A percentile compares a stretch with the other conserved stretches of the same genome.
Conservation (phyloP, 2,797 vertebrate genomes). For the Acanthurus leucopareius region DNA sequence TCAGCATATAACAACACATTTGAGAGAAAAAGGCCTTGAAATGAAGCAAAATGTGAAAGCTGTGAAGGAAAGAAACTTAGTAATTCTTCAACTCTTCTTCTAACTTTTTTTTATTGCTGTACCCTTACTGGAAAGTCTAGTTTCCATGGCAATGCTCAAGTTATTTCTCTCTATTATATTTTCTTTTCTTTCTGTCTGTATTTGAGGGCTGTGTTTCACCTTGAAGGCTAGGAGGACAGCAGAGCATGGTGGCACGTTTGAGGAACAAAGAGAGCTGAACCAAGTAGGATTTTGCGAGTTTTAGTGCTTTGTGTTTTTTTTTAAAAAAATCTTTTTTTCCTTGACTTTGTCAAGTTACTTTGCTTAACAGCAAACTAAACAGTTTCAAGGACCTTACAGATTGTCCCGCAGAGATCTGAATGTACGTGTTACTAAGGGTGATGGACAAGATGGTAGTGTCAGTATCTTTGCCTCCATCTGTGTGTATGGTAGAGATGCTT, state of each 20-base stretch:
- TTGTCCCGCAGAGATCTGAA: conserved; percentile 23
- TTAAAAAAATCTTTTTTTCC: no score
- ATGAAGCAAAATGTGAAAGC: conserved; percentile 64
- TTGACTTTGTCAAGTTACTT: conserved; percentile 23
- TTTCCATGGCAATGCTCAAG: conserved; percentile 75
- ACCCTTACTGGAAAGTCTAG: conserved; percentile 43
- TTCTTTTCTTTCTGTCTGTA: conserved; percentile 42
- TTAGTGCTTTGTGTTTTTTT: conserved; percentile 10
- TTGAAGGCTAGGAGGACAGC: conserved; percentile 69
- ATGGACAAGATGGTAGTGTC: conserved; percentile 11
- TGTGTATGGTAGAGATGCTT: conserved; percentile 49
- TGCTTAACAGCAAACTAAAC: not conserved
- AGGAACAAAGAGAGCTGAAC: conserved; percentile 47
- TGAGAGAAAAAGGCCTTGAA: conserved; percentile 64
- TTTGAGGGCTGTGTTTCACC: conserved; percentile 76
- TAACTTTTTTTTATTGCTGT: conserved; percentile 57
- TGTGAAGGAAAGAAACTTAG: conserved; percentile 61
- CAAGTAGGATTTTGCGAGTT: conserved; percentile 35
- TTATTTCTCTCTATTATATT: conserved; percentile 48
- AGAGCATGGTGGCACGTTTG: conserved; percentile 49
- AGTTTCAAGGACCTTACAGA: conserved; percentile 20
- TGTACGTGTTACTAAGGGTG: conserved; percentile 16
- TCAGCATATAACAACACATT: conserved; percentile 65
- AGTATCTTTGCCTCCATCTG: conserved; percentile 69
- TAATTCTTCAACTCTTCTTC: conserved; percentile 49